These are phyloP conservation scores for Diogma glabrata DNA, from an alignment of 2,888 invertebrate species.

Conservation along the genomic window DNA sequence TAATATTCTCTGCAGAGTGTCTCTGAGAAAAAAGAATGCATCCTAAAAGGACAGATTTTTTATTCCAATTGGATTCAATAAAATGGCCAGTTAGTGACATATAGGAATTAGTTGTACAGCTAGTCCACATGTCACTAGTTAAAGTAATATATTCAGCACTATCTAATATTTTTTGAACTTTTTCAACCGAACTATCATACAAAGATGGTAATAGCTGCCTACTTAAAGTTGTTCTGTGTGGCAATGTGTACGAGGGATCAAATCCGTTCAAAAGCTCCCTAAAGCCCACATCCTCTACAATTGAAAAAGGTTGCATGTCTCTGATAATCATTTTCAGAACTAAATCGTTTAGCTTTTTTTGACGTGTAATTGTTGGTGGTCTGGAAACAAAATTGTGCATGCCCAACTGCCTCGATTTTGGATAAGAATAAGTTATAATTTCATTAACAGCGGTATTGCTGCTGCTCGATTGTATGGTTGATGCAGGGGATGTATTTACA, in stretches of 20 bases:
- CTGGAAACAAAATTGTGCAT: not conserved
- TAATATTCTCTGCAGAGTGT: constrained; percentile 1
- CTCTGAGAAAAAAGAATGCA: not conserved
- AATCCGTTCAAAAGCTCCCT: constrained; percentile 21
- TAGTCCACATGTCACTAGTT: not conserved
- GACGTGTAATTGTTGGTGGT: not conserved
- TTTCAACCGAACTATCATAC: not conserved
- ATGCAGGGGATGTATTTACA: no score
- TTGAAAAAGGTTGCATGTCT: constrained; percentile 17
- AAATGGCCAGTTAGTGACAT: constrained; percentile 1
- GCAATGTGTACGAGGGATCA: constrained; percentile 22
- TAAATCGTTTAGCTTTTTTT: constrained; percentile 13
- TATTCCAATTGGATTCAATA: not conserved
- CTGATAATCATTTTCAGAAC: constrained; percentile 13
- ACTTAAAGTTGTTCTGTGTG: constrained; percentile 21
- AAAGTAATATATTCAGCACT: not conserved
- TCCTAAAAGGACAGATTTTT: not conserved
- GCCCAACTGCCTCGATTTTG: not conserved
- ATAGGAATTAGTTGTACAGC: not conserved
- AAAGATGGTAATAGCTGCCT: not conserved
- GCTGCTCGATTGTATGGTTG: no score
- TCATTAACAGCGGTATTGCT: no score
- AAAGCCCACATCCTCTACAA: constrained; percentile 18
- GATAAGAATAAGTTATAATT: no score
- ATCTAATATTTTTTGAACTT: not conserved